Evolutionary conservation across 2,797 vertebrate genomes (phyloP).

Genomic region (Bucorvus abyssinicus): DNA sequence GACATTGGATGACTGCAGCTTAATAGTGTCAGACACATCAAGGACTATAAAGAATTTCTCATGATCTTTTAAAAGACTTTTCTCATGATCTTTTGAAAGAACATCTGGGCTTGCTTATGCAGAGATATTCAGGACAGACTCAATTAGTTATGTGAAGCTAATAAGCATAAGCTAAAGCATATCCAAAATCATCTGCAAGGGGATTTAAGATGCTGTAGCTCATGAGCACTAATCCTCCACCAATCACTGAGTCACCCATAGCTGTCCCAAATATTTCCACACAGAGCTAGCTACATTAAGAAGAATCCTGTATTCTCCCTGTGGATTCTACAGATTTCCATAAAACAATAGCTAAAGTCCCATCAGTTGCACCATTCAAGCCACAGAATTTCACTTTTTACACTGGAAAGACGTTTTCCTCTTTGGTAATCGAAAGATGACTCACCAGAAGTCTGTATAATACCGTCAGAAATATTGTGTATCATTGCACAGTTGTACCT

Average conservation of each 20-base stretch:
- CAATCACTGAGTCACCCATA: neutral
- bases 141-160: constrained; percentile 17
- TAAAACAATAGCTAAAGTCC: neutral
- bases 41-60: neutral
- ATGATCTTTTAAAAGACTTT: constrained; percentile 1
- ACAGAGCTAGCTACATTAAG: neutral
- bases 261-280: constrained; percentile 16
- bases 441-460: neutral
- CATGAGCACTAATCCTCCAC: constrained; percentile 1
- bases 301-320: neutral
- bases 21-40: neutral
- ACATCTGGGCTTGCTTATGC: constrained; percentile 40
- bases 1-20: neutral
- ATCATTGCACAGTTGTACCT: neutral
- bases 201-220: neutral
- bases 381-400: constrained; percentile 16
- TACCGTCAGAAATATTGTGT: neutral
- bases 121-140: constrained; percentile 19
- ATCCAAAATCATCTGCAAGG: neutral
- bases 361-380: neutral
- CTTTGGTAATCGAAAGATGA: neutral
- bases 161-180: constrained; percentile 1
- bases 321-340: neutral
- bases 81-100: constrained; percentile 42
- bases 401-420: neutral